Evolutionary conservation across 2,797 vertebrate genomes (phyloP).

Genomic region (Tiaroga cobitis): DNA sequence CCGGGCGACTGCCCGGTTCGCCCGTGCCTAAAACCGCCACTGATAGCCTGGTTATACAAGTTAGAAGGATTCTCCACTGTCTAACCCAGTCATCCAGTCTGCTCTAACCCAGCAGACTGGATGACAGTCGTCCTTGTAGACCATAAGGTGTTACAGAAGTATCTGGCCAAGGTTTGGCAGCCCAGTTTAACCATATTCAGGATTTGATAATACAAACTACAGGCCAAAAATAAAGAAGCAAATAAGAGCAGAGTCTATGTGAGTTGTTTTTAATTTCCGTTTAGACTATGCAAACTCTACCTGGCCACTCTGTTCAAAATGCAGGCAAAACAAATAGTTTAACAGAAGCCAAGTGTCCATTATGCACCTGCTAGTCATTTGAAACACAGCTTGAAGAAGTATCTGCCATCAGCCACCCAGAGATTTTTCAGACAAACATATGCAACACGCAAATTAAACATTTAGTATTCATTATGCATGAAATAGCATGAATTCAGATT

Average conservation of each 20-base stretch:
- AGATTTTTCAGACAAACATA: conserved; percentile 13
- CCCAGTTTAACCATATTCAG: background rate
- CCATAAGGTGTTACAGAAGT: background rate
- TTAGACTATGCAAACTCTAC: background rate
- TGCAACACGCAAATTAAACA: background rate
- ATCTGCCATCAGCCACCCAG: background rate
- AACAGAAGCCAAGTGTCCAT: conserved; percentile 4
- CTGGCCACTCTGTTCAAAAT: background rate
- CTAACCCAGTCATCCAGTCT: no score
- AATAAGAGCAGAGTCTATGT: background rate
- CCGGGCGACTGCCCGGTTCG: no score
- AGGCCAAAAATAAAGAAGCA: background rate
- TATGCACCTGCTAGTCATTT: background rate
- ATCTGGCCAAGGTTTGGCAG: background rate
- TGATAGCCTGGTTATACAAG: background rate
- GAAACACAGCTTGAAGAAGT: background rate
- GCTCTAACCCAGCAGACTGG: no score
- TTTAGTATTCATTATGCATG: background rate
- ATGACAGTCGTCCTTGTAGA: background rate
- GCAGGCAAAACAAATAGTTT: background rate
- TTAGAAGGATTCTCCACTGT: background rate
- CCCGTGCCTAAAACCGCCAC: no score
- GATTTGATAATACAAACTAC: background rate
- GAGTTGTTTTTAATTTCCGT: conserved; percentile 1
- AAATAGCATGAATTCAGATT: background rate